Base-by-base conservation (phyloP, 2,797 vertebrate genomes). In the Siniperca undulata region DNA sequence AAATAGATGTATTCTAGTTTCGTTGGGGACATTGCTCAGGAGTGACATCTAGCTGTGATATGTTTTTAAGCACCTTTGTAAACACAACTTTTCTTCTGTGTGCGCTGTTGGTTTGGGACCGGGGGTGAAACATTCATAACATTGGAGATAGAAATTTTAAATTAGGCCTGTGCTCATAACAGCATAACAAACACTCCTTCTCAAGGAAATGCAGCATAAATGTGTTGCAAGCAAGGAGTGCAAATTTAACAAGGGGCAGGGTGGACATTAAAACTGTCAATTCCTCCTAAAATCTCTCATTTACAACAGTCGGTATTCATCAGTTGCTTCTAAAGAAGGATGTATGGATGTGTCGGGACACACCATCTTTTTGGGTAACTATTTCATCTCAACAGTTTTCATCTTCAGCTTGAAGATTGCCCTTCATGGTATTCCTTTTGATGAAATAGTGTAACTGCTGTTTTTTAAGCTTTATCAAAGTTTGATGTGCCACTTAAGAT, bases 31-130 rank as follows among this genome's bases (percentile, higher is more conserved):
- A 40, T 77, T 70, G 62, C 70, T 83, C 75, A 80, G 52, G 83
- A 83, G 82, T 82, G 83, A 77, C 80, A 74, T 81, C 76, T 82
- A 70, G 69, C 38, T 77, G 75, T 62, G 10, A 83, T 36, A 34
- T 4, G 2, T 81, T 84, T 81, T 52, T 42, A 67, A 89, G 85
- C 85, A 88, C 84, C 86, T 83, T 78, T 81, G 79, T 84, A 62
- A 71, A 85, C 74, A 81, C 70, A 82, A 79, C 78, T 79, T 58
- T 30, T 60, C 34, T 44, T 30, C 17, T 38, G 53, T 78, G 50
- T 66, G 72, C n/a, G 38, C 62, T 64, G 55, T 76, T 72, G 55
- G 50, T 76, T 74, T 70, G 65, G 87, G 65, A 81, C 52, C 38
- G 10, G 50, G 44, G 36, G 22, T 58, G 46, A 80, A 75, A 88